Evolutionary conservation across 1,140 invertebrate species (phyloP), one percentile per base, ranked within the genome.

Genomic region (Pogonognathellus flavescens): DNA sequence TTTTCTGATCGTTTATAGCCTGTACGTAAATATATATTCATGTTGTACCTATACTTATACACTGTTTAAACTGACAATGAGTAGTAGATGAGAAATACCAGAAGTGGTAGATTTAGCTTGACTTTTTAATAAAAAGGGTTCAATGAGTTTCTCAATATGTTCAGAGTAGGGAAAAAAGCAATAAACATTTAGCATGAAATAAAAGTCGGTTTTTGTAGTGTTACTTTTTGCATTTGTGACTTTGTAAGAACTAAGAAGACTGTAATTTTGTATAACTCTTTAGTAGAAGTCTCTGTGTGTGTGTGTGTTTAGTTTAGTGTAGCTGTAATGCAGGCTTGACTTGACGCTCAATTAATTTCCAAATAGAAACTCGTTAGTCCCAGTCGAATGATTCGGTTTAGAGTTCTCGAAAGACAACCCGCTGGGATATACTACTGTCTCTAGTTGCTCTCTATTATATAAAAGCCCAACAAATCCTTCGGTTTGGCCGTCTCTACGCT

Each of bases 341-440:
- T 76, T 76, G 70, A 76, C 70, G 70, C 70, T 76, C 70, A 76
- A 76, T 76, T 76, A 76, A 76, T 76, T 76, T 76, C 25, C 70
- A 76, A 76, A 76, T 76, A 76, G 70, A 76, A 76, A 76, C 70
- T 76, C 70, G 70, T 76, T 76, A 76, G 70, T 49, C 25, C 41
- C 70, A 76, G 70, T 76, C 70, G 70, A 76, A 76, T 76, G 70
- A 76, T 76, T 76, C 70, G 70, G 70, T 76, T 76, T 76, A 76
- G 70, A 76, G 70, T 76, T 76, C 41, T 76, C 41, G 70, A 76
- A 76, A 76, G 70, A 76, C 70, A 76, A 31, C 70, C 70, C 70
- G 70, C 70, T 76, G 70, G 70, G 70, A 76, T 76, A 76, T 16
- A 76, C 70, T 76, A 31, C n/a, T 76, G 31, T 76, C 70, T 41